These are phyloP conservation scores for Thryonomys swinderianus DNA, from an alignment of 2,113 vertebrate genomes.

Conservation along the genomic window DNA sequence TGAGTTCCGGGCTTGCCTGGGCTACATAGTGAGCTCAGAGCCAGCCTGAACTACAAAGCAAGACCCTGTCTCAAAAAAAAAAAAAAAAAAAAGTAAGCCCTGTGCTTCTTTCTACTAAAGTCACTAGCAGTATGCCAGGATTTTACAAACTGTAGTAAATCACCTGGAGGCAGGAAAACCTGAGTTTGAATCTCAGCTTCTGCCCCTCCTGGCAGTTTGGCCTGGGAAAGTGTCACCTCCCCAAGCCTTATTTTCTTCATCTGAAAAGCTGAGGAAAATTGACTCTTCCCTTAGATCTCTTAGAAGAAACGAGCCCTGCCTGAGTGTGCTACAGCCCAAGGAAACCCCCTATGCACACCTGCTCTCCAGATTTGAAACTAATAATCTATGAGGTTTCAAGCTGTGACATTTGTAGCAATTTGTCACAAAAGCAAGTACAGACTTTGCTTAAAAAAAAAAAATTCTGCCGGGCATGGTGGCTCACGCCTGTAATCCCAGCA, in stretches of 20 bases:
- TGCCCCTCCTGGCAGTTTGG: neutral
- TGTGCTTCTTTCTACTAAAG: neutral
- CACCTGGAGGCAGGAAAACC: neutral
- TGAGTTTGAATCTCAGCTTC: neutral
- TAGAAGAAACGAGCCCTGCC: neutral
- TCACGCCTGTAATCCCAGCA: too few species aligned
- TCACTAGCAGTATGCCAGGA: neutral
- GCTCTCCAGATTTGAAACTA: neutral
- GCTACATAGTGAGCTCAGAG: too few species aligned
- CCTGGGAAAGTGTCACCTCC: neutral
- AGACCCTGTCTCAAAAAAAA: too few species aligned
- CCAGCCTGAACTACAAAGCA: too few species aligned
- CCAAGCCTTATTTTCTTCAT: neutral
- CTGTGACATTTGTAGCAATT: neutral
- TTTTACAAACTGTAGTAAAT: neutral
- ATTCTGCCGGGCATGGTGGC: too few species aligned
- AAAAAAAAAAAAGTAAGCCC: neutral
- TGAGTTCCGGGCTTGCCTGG: too few species aligned
- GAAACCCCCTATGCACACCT: neutral
- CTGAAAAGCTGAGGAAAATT: neutral
- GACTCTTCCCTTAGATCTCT: neutral
- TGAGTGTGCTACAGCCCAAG: neutral
- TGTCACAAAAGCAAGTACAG: neutral
- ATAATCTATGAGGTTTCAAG: neutral
- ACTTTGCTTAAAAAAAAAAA: conserved; percentile 7